These are phyloP conservation scores for Tragopan temminckii DNA, from an alignment of 2,797 vertebrate genomes.

Conservation along the genomic window DNA sequence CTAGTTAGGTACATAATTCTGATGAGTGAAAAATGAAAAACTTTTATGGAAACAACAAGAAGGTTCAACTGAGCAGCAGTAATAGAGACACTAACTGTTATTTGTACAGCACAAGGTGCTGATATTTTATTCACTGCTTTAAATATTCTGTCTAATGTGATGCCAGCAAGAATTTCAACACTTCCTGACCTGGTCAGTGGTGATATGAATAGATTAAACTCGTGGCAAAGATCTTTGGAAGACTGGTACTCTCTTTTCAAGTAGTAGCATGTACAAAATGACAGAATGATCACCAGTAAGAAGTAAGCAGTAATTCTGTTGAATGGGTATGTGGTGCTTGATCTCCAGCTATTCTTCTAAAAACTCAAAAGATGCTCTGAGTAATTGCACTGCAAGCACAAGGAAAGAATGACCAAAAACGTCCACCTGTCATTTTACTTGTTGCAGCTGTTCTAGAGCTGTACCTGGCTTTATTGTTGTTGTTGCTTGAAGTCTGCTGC, in stretches of 20 bases:
- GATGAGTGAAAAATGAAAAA: conserved; percentile 52
- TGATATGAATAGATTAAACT: conserved; percentile 81
- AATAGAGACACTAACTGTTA: conserved; percentile 74
- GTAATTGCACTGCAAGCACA: conserved; percentile 80
- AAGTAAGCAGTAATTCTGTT: conserved; percentile 84
- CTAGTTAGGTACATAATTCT: conserved; percentile 77
- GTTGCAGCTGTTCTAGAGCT: not conserved
- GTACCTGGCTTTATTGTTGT: not conserved
- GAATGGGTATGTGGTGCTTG: conserved; percentile 83
- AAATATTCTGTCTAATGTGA: conserved; percentile 83
- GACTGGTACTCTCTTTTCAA: conserved; percentile 65
- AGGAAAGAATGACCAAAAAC: conserved; percentile 28
- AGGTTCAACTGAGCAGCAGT: conserved; percentile 52
- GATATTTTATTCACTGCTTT: conserved; percentile 82
- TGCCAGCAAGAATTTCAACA: conserved; percentile 80
- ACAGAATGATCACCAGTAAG: conserved; percentile 79
- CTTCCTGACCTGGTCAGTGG: conserved; percentile 81
- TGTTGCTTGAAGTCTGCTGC: not conserved
- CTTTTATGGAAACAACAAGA: not conserved
- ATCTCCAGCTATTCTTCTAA: conserved; percentile 82
- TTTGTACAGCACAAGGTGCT: conserved; percentile 42
- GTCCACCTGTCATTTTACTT: not conserved
- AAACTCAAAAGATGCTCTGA: conserved; percentile 83
- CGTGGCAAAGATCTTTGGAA: conserved; percentile 74
- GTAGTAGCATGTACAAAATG: conserved; percentile 82